phyloP scores from a whole-genome alignment of 2,113 vertebrate genomes.

The Datnioides undecimradiatus region DNA sequence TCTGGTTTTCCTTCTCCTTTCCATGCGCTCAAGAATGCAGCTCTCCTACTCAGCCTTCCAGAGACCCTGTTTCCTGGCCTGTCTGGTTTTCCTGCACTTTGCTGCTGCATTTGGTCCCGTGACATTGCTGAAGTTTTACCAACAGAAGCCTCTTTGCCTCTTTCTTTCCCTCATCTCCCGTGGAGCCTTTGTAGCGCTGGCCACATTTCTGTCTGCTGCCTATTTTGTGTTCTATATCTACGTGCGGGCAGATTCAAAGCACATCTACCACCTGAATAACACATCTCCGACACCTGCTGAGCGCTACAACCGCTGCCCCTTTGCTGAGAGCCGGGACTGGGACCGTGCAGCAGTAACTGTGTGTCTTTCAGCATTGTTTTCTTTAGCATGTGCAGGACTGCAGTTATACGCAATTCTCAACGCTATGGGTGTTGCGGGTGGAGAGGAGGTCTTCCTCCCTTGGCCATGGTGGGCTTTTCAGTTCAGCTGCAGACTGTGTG shows the following conservation, averaged over 20 bases:
- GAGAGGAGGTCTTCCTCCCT: constrained; percentile 85
- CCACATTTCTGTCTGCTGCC: constrained; percentile 85
- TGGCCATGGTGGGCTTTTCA: constrained; percentile 95
- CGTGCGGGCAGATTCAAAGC: constrained; percentile 84
- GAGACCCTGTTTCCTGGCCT: constrained; percentile 86
- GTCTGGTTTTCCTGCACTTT: constrained; percentile 87
- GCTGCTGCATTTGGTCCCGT: constrained; percentile 85
- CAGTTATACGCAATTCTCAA: constrained; percentile 91
- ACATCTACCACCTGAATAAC: constrained; percentile 88
- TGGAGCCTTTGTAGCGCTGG: constrained; percentile 87
- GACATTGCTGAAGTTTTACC: constrained; percentile 84
- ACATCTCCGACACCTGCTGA: constrained; percentile 85
- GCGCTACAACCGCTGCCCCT: constrained; percentile 86
- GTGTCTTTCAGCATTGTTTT: constrained; percentile 86
- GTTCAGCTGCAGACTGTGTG: constrained; percentile 89
- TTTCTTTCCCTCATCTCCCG: constrained; percentile 88
- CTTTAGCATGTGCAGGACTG: constrained; percentile 87
- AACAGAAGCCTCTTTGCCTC: constrained; percentile 83
- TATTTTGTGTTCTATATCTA: constrained; percentile 89
- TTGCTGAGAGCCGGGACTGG: constrained; percentile 88
- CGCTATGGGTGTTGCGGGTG: constrained; percentile 87
- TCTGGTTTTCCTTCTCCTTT: constrained; percentile 89
- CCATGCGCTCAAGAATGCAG: constrained; percentile 86
- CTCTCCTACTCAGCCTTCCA: constrained; percentile 85
- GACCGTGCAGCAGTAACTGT: constrained; percentile 85